Evolutionary conservation across 2,797 vertebrate genomes (phyloP).

Genomic region (Cyclopterus lumpus): DNA sequence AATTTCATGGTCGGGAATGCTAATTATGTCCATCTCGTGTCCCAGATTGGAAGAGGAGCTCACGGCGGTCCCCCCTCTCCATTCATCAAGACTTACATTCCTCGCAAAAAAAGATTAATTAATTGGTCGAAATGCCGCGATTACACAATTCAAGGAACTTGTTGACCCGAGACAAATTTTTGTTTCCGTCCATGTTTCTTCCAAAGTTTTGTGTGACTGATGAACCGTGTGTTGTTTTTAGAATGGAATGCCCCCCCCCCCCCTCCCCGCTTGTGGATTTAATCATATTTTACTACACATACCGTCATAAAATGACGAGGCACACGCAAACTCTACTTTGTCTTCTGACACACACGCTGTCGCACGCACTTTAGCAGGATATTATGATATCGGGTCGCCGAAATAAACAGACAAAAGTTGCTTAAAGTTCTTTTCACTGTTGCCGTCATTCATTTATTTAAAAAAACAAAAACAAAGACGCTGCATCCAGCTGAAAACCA

Average conservation of each 20-base stretch:
- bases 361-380: neutral
- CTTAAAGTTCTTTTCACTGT: slow-evolving; percentile 26
- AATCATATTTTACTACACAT: slow-evolving; percentile 12
- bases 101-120: slow-evolving; percentile 38
- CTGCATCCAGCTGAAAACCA: slow-evolving; percentile 15
- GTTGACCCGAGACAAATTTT: slow-evolving; percentile 21
- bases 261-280: no score
- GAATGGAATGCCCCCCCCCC: slow-evolving; percentile 48
- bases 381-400: neutral
- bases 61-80: neutral
- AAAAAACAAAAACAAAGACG: neutral
- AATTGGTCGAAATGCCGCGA: slow-evolving; percentile 16
- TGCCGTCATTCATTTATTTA: slow-evolving; percentile 40
- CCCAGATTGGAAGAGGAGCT: neutral
- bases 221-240: slow-evolving; percentile 44
- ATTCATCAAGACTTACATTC: slow-evolving; percentile 36
- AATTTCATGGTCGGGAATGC: slow-evolving; percentile 47
- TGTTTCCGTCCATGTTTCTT: slow-evolving; percentile 34
- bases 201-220: slow-evolving; percentile 35
- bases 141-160: slow-evolving; percentile 48
- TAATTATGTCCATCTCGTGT: slow-evolving; percentile 16
- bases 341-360: neutral
- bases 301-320: neutral
- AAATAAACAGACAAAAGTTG: neutral
- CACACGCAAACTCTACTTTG: neutral